Percentiles rank a stretch among this genome's conserved stretches.
Conservation (phyloP, 2,888 invertebrate species). For the Uloborus plumipes region DNA sequence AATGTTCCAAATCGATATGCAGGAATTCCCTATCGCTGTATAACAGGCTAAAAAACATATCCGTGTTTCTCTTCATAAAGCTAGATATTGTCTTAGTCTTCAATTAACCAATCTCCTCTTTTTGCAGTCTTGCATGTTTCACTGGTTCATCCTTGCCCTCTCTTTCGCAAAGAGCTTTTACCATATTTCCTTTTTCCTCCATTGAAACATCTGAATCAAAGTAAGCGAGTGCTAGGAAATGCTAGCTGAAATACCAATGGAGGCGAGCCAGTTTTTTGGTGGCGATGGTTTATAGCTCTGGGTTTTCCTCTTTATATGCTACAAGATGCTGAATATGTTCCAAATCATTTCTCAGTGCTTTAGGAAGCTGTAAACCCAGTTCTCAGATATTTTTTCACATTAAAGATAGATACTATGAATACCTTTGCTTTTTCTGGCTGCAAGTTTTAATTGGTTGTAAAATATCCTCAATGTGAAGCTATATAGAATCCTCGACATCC, state of each 20-base stretch:
- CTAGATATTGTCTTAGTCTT: background rate
- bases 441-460: background rate
- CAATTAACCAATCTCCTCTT: background rate
- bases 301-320: background rate
- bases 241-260: background rate
- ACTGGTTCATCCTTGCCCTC: background rate
- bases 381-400: too few relatives aligned
- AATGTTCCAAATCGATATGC: background rate
- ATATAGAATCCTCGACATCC: background rate
- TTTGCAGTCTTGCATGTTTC: constrained; percentile 1
- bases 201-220: background rate
- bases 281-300: background rate
- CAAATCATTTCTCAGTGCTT: background rate
- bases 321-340: background rate
- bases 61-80: background rate
- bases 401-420: background rate
- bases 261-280: background rate
- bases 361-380: too few relatives aligned
- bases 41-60: background rate
- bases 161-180: background rate
- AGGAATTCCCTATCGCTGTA: background rate
- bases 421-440: background rate
- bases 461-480: background rate
- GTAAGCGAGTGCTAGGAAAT: background rate
- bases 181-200: background rate